Percentiles rank a stretch among this genome's conserved stretches.
These are phyloP conservation scores for Tenebrio molitor DNA, from an alignment of 1,140 invertebrate species.

Conservation along the genomic window DNA sequence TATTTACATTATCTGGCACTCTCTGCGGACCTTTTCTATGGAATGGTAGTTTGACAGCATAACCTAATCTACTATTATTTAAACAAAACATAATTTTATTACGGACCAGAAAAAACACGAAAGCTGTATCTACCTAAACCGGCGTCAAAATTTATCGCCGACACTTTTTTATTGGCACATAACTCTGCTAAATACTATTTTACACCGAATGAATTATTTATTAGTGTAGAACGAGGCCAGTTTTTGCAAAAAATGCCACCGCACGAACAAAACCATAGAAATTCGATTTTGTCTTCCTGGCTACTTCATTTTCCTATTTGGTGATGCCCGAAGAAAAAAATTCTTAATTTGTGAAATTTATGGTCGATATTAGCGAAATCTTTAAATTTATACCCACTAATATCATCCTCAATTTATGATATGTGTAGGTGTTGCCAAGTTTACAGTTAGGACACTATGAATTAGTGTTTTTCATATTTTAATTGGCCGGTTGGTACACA, in stretches of 20 bases:
- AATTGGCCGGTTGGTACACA: constrained; percentile 14
- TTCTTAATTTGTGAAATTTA: too few relatives aligned
- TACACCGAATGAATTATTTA: constrained; percentile 24
- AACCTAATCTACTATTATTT: background rate
- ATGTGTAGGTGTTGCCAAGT: too few relatives aligned
- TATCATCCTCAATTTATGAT: too few relatives aligned
- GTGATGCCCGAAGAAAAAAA: too few relatives aligned
- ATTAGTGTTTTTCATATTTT: constrained; percentile 24
- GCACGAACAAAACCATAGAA: too few relatives aligned
- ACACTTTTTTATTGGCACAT: constrained; percentile 25
- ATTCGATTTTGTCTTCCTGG: too few relatives aligned
- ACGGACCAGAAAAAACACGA: background rate
- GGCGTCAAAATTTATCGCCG: constrained; percentile 28
- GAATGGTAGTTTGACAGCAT: background rate
- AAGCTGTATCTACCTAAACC: constrained; percentile 6
- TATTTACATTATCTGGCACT: background rate
- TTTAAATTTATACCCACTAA: too few relatives aligned
- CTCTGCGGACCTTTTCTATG: background rate
- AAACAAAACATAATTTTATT: constrained; percentile 1
- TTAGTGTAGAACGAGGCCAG: constrained; percentile 7
- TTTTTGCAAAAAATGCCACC: background rate
- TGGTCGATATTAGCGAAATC: too few relatives aligned
- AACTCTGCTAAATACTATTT: constrained; percentile 12
- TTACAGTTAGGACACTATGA: constrained; percentile 28
- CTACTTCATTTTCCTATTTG: too few relatives aligned